These are phyloP conservation scores for Spheniscus mendiculus DNA, from an alignment of 2,113 vertebrate genomes.

Conservation along the genomic window DNA sequence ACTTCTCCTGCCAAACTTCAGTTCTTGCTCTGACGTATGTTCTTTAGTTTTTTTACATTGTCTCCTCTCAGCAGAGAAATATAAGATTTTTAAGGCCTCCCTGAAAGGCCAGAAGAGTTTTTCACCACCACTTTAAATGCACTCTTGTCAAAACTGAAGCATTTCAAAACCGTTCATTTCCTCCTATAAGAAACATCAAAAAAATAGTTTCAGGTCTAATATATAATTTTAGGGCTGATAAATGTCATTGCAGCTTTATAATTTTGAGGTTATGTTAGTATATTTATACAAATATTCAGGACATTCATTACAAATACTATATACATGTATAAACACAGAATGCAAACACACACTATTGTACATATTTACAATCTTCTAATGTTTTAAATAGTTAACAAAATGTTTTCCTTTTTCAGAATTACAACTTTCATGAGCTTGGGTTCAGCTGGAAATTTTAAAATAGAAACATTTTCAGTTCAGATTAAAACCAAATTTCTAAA, in stretches of 20 bases:
- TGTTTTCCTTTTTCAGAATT: not conserved
- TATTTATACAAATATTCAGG: not conserved
- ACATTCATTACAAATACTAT: not conserved
- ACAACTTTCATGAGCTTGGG: not conserved
- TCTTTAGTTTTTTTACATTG: not conserved
- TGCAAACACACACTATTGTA: not conserved
- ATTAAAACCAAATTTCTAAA: not conserved
- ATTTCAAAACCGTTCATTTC: not conserved
- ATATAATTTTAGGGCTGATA: not conserved
- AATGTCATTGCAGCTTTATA: not conserved
- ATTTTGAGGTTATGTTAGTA: not conserved
- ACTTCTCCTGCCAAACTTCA: constrained; percentile 11
- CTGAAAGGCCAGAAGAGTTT: not conserved
- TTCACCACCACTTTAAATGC: not conserved
- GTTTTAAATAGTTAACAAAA: not conserved
- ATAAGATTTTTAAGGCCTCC: not conserved
- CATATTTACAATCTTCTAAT: not conserved
- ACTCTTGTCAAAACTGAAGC: not conserved
- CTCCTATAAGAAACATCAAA: not conserved
- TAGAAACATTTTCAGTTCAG: not conserved
- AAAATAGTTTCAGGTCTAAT: not conserved
- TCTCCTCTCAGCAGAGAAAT: not conserved
- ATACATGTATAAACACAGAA: not conserved
- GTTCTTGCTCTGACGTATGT: constrained; percentile 46
- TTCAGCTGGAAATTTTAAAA: not conserved